phyloP scores from a whole-genome alignment of 2,888 invertebrate species.

The Pegoplata infirma region DNA sequence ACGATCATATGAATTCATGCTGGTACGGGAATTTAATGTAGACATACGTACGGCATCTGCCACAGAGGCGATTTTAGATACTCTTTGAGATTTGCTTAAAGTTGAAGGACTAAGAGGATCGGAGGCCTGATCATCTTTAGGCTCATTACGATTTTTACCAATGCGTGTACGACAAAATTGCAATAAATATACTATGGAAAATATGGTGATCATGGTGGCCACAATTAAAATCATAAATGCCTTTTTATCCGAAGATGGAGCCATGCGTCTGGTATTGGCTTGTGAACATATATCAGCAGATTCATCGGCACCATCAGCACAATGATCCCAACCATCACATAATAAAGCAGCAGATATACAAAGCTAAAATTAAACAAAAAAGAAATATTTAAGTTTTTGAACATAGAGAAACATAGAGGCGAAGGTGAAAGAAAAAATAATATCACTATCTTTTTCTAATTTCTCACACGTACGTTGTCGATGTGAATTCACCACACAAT shows the following conservation, averaged over 20 bases:
- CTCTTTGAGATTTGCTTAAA: slow-evolving; percentile 75
- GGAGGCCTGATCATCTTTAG: slow-evolving; percentile 82
- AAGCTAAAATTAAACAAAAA: slow-evolving; percentile 69
- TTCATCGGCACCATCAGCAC: slow-evolving; percentile 90
- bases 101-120: slow-evolving; percentile 82
- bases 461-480: no score
- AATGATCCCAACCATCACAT: slow-evolving; percentile 88
- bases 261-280: slow-evolving; percentile 77
- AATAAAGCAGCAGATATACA: slow-evolving; percentile 84
- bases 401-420: no score
- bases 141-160: slow-evolving; percentile 79
- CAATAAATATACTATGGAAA: slow-evolving; percentile 79
- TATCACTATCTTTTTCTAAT: no score
- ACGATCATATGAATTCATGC: slow-evolving; percentile 84
- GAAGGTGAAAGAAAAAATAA: no score
- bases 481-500: no score
- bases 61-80: slow-evolving; percentile 78
- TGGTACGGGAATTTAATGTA: slow-evolving; percentile 81
- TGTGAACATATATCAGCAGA: slow-evolving; percentile 82
- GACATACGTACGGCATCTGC: slow-evolving; percentile 83
- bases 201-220: slow-evolving; percentile 80
- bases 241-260: slow-evolving; percentile 78
- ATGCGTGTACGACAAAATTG: slow-evolving; percentile 80
- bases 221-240: slow-evolving; percentile 81
- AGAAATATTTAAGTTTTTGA: no score